phyloP scores from a whole-genome alignment of 2,888 invertebrate genomes.

The Ischnura elegans region DNA sequence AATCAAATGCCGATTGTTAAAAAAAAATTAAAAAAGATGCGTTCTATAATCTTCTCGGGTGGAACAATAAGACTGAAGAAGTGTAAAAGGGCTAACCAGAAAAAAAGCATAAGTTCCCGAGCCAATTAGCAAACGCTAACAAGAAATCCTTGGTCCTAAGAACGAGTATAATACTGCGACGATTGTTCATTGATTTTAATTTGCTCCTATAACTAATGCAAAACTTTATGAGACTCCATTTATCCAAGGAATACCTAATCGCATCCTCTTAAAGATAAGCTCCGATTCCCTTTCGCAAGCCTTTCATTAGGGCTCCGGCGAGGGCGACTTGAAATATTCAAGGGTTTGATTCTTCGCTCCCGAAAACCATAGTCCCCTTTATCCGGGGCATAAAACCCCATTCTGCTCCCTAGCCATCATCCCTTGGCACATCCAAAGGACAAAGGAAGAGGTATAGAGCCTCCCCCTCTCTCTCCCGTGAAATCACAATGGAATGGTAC shows the following conservation, averaged over 20 bases:
- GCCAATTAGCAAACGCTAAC: neutral
- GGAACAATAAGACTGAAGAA: too few relatives aligned
- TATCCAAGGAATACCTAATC: neutral
- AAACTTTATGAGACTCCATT: neutral
- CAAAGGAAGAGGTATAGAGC: neutral
- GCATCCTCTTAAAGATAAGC: neutral
- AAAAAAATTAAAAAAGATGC: too few relatives aligned
- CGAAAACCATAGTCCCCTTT: neutral
- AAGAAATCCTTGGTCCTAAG: neutral
- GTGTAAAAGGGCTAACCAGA: too few relatives aligned
- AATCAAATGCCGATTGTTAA: too few relatives aligned
- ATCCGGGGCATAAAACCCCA: neutral
- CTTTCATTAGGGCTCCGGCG: neutral
- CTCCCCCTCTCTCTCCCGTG: neutral
- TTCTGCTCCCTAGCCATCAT: neutral
- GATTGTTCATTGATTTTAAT: neutral
- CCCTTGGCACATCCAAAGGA: neutral
- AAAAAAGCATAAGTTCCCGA: neutral
- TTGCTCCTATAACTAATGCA: neutral
- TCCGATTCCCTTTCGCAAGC: neutral
- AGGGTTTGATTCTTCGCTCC: neutral
- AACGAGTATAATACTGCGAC: neutral
- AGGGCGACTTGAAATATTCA: constrained; percentile 5
- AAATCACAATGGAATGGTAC: neutral
- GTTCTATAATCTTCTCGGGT: too few relatives aligned